phyloP scores from a whole-genome alignment of 1,140 invertebrate species.

The Cyclargus thomasi region DNA sequence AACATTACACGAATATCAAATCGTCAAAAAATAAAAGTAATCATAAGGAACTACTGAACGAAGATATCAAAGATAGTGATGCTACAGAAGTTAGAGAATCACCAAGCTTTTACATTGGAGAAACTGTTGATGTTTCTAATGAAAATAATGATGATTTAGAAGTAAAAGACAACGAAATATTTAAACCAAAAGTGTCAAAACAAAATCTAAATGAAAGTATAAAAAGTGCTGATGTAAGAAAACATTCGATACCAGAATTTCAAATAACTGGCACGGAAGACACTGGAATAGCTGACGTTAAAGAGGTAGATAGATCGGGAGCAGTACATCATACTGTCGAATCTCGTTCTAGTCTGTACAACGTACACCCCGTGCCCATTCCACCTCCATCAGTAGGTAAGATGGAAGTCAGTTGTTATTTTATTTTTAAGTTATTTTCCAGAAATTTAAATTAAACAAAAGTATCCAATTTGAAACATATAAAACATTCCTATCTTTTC shows the following conservation, averaged over 20 bases:
- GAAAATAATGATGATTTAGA: slow-evolving; percentile 27
- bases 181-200: slow-evolving; percentile 51
- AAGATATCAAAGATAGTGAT: slow-evolving; percentile 53
- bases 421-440: neutral
- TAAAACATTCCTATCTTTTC: too few relatives aligned
- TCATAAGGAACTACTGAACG: slow-evolving; percentile 36
- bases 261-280: slow-evolving; percentile 37
- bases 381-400: slow-evolving; percentile 58
- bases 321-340: slow-evolving; percentile 47
- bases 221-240: slow-evolving; percentile 40
- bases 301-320: slow-evolving; percentile 50
- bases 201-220: slow-evolving; percentile 58
- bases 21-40: slow-evolving; percentile 43
- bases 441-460: too few relatives aligned
- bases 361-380: slow-evolving; percentile 28
- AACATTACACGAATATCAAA: slow-evolving; percentile 64
- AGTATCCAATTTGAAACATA: too few relatives aligned
- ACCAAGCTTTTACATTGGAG: slow-evolving; percentile 48
- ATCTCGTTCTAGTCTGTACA: slow-evolving; percentile 40
- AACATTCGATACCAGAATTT: slow-evolving; percentile 36
- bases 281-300: slow-evolving; percentile 2
- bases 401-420: neutral
- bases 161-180: slow-evolving; percentile 26
- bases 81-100: slow-evolving; percentile 34
- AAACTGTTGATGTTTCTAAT: slow-evolving; percentile 25